These are phyloP conservation scores for Agrochola macilenta DNA, from an alignment of 2,888 invertebrate species.

Conservation along the genomic window DNA sequence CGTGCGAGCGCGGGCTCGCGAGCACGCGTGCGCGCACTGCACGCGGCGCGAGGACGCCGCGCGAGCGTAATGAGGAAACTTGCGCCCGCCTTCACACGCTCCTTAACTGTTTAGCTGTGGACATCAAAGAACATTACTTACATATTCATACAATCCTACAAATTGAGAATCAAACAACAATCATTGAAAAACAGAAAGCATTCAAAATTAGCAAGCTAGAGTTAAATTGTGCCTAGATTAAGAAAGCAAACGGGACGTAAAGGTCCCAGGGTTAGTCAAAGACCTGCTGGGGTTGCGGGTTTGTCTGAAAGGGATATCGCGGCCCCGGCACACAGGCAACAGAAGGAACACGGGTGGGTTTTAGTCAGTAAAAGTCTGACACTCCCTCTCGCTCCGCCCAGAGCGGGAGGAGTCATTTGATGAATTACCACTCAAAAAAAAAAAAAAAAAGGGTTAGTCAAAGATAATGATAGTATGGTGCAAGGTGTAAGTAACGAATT, in stretches of 20 bases:
- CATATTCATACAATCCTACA: not conserved
- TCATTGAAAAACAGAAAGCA: slow-evolving; percentile 23
- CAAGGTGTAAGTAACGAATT: slow-evolving; percentile 13
- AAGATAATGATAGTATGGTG: not conserved
- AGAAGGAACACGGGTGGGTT: no score
- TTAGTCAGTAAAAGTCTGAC: no score
- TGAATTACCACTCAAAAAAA: no score
- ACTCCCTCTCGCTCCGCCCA: no score
- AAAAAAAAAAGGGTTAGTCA: slow-evolving; percentile 44
- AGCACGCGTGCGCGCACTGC: slow-evolving; percentile 42
- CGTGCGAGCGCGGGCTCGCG: not conserved
- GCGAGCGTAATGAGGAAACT: slow-evolving; percentile 73
- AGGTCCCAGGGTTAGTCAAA: slow-evolving; percentile 30
- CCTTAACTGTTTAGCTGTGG: slow-evolving; percentile 88
- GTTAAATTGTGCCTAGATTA: slow-evolving; percentile 13
- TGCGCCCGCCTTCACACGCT: slow-evolving; percentile 92
- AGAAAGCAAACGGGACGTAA: not conserved
- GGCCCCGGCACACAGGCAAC: no score
- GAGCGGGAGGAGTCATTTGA: no score
- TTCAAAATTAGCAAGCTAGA: slow-evolving; percentile 15
- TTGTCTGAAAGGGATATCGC: no score
- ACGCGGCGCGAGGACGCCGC: slow-evolving; percentile 94
- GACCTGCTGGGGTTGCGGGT: no score
- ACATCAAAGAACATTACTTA: slow-evolving; percentile 24
- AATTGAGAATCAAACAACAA: not conserved